A percentile compares a stretch with the other conserved stretches of the same genome.
phyloP scores from a whole-genome alignment of 2,113 vertebrate species.

The Bombycilla garrulus region DNA sequence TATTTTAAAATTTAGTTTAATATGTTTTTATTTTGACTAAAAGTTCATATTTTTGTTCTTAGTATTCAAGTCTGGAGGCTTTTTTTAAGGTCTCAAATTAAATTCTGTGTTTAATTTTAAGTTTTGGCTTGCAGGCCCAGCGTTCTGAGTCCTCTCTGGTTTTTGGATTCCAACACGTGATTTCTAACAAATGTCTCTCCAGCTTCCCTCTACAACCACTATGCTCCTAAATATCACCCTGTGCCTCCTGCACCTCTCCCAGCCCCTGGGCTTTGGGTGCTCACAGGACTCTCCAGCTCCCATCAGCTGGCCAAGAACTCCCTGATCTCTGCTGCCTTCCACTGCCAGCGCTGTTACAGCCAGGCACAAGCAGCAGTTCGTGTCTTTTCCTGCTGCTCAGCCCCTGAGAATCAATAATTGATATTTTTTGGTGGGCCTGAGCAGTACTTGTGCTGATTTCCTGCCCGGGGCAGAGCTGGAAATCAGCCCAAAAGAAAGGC shows the following conservation, averaged over 20 bases:
- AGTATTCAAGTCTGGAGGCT: too few relatives aligned
- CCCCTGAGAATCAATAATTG: background rate
- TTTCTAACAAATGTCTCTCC: background rate
- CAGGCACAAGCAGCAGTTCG: background rate
- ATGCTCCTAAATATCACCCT: fast-evolving
- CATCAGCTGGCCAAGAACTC: background rate
- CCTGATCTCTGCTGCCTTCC: background rate
- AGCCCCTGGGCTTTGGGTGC: background rate
- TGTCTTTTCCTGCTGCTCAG: background rate
- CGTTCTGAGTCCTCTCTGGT: too few relatives aligned
- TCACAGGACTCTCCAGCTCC: background rate
- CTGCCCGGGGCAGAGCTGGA: background rate
- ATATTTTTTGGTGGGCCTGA: background rate
- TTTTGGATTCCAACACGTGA: too few relatives aligned
- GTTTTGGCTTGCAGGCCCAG: too few relatives aligned
- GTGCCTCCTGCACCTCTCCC: too few relatives aligned
- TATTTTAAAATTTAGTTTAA: too few relatives aligned
- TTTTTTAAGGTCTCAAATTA: too few relatives aligned
- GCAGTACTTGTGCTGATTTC: background rate
- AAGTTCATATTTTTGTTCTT: too few relatives aligned
- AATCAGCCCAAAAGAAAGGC: background rate
- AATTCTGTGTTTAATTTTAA: too few relatives aligned
- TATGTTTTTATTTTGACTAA: too few relatives aligned
- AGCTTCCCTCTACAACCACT: background rate
- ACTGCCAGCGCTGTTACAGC: background rate